Evolutionary conservation across 2,888 invertebrate genomes (phyloP).

Genomic region (Pinctada fucata): DNA sequence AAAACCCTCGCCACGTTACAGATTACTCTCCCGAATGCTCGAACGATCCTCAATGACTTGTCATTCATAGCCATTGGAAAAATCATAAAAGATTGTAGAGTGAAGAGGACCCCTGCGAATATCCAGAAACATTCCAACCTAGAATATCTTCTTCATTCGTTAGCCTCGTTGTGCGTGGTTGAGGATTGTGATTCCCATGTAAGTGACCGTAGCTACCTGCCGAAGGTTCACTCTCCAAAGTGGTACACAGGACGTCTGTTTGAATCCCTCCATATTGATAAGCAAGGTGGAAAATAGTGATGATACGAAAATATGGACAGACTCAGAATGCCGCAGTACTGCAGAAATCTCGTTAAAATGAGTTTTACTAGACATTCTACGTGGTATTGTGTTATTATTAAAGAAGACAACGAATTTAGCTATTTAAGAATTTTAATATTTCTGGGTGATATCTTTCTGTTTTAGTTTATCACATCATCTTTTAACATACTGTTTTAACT

Average conservation of each 20-base stretch:
- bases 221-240: constrained; percentile 13
- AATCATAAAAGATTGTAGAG: not conserved
- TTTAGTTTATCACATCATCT: too few relatives aligned
- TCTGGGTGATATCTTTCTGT: too few relatives aligned
- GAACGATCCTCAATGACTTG: constrained; percentile 7
- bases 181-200: not conserved
- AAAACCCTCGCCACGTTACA: constrained; percentile 13
- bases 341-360: too few relatives aligned
- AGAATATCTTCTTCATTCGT: not conserved
- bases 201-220: constrained; percentile 19
- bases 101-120: constrained; percentile 2
- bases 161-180: not conserved
- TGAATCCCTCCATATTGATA: not conserved
- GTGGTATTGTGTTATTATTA: too few relatives aligned
- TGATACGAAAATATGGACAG: too few relatives aligned
- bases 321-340: too few relatives aligned
- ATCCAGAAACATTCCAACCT: constrained; percentile 23
- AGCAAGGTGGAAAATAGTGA: too few relatives aligned
- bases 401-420: too few relatives aligned
- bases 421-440: too few relatives aligned
- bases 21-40: not conserved
- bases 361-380: too few relatives aligned
- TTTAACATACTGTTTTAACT: too few relatives aligned
- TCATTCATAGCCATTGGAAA: constrained; percentile 15
- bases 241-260: constrained; percentile 8